Evolutionary conservation across 1,140 invertebrate species (phyloP).

Genomic region (Solenopsis invicta): DNA sequence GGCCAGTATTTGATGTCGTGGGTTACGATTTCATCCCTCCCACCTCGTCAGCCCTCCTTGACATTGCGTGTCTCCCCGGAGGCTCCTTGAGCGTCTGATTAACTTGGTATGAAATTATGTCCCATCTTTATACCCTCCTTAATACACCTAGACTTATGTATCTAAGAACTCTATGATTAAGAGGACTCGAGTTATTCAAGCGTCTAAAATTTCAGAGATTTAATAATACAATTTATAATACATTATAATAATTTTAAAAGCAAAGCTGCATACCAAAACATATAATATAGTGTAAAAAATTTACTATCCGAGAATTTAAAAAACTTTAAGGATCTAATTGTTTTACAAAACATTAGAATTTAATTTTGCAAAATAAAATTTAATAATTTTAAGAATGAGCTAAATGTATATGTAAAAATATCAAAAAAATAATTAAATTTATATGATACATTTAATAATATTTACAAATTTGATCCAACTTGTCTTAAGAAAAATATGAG

Average conservation of each 20-base stretch:
- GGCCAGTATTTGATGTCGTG: slow-evolving; percentile 68
- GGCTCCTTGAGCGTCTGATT: slow-evolving; percentile 71
- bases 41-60: slow-evolving; percentile 35
- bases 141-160: slow-evolving; percentile 48
- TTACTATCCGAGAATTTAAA: background rate
- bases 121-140: slow-evolving; percentile 36
- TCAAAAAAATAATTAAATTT: background rate
- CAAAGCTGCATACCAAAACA: background rate
- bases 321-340: background rate
- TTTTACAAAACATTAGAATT: background rate
- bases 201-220: background rate
- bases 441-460: background rate
- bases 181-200: slow-evolving; percentile 17
- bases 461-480: background rate
- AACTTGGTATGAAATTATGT: slow-evolving; percentile 79
- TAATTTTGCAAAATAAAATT: background rate
- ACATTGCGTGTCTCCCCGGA: slow-evolving; percentile 52
- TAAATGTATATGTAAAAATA: background rate
- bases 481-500: background rate
- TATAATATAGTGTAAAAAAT: background rate
- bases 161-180: slow-evolving; percentile 16
- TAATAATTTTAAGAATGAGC: background rate
- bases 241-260: background rate
- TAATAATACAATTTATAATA: slow-evolving; percentile 26
- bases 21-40: slow-evolving; percentile 32